Evolutionary conservation across 2,797 vertebrate species (phyloP).

Genomic region (Malacoctenus gilli): DNA sequence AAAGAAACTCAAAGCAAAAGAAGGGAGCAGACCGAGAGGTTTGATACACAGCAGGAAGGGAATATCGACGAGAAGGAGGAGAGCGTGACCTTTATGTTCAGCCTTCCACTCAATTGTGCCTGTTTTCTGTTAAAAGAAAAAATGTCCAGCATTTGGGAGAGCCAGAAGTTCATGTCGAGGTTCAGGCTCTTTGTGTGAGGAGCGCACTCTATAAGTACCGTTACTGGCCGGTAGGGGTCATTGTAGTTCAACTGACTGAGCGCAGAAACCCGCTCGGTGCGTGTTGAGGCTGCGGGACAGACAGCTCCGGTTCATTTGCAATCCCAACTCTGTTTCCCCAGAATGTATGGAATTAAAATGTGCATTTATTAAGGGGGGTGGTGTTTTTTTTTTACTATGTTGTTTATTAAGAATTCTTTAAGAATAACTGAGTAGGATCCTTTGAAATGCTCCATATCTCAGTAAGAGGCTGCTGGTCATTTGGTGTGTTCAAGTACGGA

Average conservation of each 20-base stretch:
- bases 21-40: background rate
- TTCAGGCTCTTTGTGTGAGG: constrained; percentile 53
- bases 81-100: background rate
- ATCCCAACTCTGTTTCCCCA: constrained; percentile 43
- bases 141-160: constrained; percentile 10
- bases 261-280: constrained; percentile 7
- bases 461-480: constrained; percentile 10
- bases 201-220: constrained; percentile 45
- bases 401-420: too few species aligned
- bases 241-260: constrained; percentile 81
- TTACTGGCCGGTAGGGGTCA: constrained; percentile 83
- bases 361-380: constrained; percentile 15
- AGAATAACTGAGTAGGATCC: too few species aligned
- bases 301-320: constrained; percentile 46
- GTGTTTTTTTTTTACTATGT: background rate
- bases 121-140: constrained; percentile 12
- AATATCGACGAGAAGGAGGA: background rate
- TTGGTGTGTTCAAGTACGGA: background rate
- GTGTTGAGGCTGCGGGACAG: constrained; percentile 19
- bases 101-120: background rate
- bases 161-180: constrained; percentile 48
- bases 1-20: background rate
- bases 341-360: constrained; percentile 7
- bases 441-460: background rate
- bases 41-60: background rate